Evolutionary conservation across 1,140 invertebrate genomes (phyloP).

Genomic region (Delia radicum): DNA sequence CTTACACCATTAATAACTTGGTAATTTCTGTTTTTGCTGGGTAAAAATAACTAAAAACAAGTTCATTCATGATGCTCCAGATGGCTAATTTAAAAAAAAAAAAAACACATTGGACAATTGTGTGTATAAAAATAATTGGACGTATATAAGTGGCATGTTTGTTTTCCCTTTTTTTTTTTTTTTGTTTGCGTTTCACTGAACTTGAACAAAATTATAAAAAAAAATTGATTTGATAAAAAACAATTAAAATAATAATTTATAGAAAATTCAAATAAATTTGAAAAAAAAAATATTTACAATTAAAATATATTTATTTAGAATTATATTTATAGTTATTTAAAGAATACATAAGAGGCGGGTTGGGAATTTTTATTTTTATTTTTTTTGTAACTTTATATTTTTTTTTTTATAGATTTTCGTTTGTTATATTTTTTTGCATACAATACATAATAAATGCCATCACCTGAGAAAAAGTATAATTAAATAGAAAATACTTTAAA

Average conservation of each 20-base stretch:
- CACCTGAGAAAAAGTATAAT: conserved; percentile 30
- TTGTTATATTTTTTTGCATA: not conserved
- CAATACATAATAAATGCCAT: conserved; percentile 30
- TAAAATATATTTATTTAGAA: no score
- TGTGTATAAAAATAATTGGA: not conserved
- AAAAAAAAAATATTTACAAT: no score
- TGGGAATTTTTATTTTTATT: not conserved
- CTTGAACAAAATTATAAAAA: not conserved
- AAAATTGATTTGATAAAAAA: not conserved
- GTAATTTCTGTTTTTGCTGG: no score
- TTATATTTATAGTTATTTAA: not conserved
- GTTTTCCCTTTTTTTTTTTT: not conserved
- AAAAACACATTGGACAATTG: not conserved
- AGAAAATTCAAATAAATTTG: no score
- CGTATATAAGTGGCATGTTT: not conserved
- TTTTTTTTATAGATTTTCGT: no score
- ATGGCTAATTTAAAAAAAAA: not conserved
- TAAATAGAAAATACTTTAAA: conserved; percentile 13
- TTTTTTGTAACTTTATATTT: not conserved
- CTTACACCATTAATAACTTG: no score
- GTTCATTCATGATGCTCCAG: not conserved
- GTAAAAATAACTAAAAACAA: not conserved
- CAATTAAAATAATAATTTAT: no score
- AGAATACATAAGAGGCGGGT: not conserved
- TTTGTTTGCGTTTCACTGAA: no score